Evolutionary conservation across 1,140 invertebrate genomes (phyloP).

Genomic region (Aphaenogaster ashmeadi): DNA sequence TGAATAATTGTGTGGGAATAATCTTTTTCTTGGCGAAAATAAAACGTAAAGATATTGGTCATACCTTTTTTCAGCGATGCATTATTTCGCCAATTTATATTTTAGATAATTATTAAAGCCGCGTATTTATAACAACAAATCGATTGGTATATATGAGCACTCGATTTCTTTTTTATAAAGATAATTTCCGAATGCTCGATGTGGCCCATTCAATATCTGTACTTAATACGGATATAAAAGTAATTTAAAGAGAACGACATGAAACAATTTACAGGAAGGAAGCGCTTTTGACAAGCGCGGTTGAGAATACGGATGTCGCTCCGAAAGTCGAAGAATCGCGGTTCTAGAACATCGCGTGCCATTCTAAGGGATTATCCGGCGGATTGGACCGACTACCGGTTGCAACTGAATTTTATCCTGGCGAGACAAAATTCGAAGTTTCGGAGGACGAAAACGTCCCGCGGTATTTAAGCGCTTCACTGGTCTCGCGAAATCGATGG

Average conservation of each 20-base stretch:
- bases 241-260: slow-evolving; percentile 8
- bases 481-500: slow-evolving; percentile 20
- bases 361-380: slow-evolving; percentile 69
- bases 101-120: background rate
- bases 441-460: background rate
- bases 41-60: background rate
- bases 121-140: background rate
- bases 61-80: background rate
- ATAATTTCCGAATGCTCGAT: background rate
- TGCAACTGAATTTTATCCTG: slow-evolving; percentile 56
- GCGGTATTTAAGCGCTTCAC: slow-evolving; percentile 47
- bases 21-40: background rate
- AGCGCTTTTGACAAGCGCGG: slow-evolving; percentile 5
- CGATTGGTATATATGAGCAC: background rate
- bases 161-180: background rate
- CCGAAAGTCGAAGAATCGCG: slow-evolving; percentile 40
- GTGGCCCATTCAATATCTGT: background rate
- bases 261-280: slow-evolving; percentile 16
- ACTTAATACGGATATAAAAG: background rate
- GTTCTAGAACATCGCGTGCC: slow-evolving; percentile 36
- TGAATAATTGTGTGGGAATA: background rate
- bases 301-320: slow-evolving; percentile 28
- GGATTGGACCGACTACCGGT: slow-evolving; percentile 55
- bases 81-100: background rate
- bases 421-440: slow-evolving; percentile 33